These are phyloP conservation scores for Holacanthus passer DNA, from an alignment of 2,113 vertebrate genomes.

Conservation along the genomic window DNA sequence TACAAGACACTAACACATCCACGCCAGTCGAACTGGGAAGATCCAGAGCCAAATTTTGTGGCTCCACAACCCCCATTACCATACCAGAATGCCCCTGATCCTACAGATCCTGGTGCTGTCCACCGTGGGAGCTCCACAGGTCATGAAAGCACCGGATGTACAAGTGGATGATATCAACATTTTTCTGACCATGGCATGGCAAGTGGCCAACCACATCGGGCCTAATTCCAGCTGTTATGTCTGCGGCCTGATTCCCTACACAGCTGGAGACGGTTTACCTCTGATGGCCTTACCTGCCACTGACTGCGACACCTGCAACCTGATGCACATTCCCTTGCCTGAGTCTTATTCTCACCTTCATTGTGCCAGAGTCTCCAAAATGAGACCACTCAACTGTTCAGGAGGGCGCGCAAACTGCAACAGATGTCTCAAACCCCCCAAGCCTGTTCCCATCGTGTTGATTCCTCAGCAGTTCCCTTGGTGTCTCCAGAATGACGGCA, in stretches of 20 bases:
- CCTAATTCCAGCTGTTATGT: conserved; percentile 68
- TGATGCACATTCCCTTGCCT: conserved; percentile 50
- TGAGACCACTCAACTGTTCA: conserved; percentile 56
- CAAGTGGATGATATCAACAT: conserved; percentile 40
- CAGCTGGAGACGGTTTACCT: conserved; percentile 63
- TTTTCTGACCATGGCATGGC: conserved; percentile 67
- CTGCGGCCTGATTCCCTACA: conserved; percentile 66
- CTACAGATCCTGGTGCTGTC: conserved; percentile 13
- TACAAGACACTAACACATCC: neutral
- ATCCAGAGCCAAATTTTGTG: neutral
- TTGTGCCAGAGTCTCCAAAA: conserved; percentile 34
- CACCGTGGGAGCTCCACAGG: neutral
- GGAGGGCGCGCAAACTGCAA: conserved; percentile 41
- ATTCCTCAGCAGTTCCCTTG: conserved; percentile 55
- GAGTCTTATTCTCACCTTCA: conserved; percentile 40
- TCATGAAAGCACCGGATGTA: neutral
- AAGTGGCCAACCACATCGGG: conserved; percentile 48
- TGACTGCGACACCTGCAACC: conserved; percentile 67
- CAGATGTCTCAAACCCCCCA: conserved; percentile 45
- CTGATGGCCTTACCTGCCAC: conserved; percentile 69
- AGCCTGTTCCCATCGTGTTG: conserved; percentile 52
- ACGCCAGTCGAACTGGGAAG: neutral
- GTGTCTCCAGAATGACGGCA: conserved; percentile 65
- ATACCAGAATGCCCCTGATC: conserved; percentile 28
- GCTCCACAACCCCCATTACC: neutral